Evolutionary conservation across 2,113 vertebrate genomes (phyloP), one percentile per base, ranked within the genome.

Genomic region (Apodemus sylvaticus): DNA sequence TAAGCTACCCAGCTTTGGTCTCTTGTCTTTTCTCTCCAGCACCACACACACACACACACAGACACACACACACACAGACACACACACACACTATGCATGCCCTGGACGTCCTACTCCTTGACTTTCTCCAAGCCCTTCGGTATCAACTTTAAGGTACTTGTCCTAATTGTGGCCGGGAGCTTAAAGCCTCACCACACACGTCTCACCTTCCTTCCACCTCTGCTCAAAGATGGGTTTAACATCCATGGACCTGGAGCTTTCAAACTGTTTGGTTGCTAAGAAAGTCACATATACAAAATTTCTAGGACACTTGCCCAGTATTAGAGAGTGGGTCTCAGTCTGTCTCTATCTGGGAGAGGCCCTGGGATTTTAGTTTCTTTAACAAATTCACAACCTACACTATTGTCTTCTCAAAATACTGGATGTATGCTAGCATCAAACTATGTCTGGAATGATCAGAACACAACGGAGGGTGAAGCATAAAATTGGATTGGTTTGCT

Each of bases 321-420:
- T n/a, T n/a, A 16, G 36, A 39, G 12, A 89, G 42, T 85, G 26
- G 31, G 24, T 36, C 31, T 31, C 26, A 17, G 36, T 64, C 20
- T 83, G 12, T 51, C 29, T 79, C 0, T 45, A 2, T 12, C 26
- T 34, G 31, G 1, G n/a, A 13, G n/a, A 36, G 7, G 13, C 20
- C 45, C 91, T 60, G 9, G 24, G 73, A 73, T 81, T 48, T 60
- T 8, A 48, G 7, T 88, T 82, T 81, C 60, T 39, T 74, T 78
- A 58, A 58, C 34, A 39, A 58, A 82, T 29, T 39, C 5, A 62
- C 81, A 51, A 70, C 55, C 31, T 68, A 36, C 2, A 6, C 19
- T 2, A 51, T 24, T 71, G 95, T 73, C n/a, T 81, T 76, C 90
- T 94, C 74, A 70, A 88, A 85, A 86, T 92, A 36, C 22, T 22